Evolutionary conservation across 1,140 invertebrate genomes (phyloP), one percentile per base, ranked within the genome.

Genomic region (Charaxes varanes): DNA sequence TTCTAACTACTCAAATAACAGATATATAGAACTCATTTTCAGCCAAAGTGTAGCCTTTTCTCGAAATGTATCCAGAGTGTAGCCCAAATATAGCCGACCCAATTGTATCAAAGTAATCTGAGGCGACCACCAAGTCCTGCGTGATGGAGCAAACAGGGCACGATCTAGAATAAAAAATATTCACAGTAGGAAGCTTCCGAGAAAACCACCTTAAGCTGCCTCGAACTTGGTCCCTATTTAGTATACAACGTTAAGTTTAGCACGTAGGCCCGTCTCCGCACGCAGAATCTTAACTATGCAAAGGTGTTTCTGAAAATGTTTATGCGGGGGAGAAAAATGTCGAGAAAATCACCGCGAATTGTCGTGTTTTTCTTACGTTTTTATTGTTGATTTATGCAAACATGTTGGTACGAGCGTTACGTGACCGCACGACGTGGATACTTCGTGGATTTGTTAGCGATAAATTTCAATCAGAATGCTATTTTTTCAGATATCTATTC

Each of bases 321-420:
- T 73, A 62, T 68, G 41, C 54, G 44, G 44, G 55, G n/a, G n/a
- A n/a, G 64, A 66, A 74, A 79, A 70, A 56, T 62, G 59, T 48
- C 41, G 50, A 45, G 48, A 59, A 53, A 65, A 61, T 59, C 54
- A 54, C 41, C 51, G 38, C 44, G 51, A 33, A 48, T 62, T 42
- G 53, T 35, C 53, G 53, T 43, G 46, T 67, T 72, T 69, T 64
- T 50, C 49, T 53, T 53, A 52, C 56, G 54, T 67, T 70, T n/a
- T 78, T 78, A 72, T 68, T 65, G 71, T 61, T 64, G 62, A 66
- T 72, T 76, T 77, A 78, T 71, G 66, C 60, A 66, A 72, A 72
- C 48, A 57, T 55, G 53, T 62, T 59, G 59, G 55, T 59, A 59
- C 51, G 52, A 47, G 31, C 53, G 35, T 54, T 57, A 67, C 68